phyloP scores from a whole-genome alignment of 2,888 invertebrate species.

The Eristalinus sepulchralis region DNA sequence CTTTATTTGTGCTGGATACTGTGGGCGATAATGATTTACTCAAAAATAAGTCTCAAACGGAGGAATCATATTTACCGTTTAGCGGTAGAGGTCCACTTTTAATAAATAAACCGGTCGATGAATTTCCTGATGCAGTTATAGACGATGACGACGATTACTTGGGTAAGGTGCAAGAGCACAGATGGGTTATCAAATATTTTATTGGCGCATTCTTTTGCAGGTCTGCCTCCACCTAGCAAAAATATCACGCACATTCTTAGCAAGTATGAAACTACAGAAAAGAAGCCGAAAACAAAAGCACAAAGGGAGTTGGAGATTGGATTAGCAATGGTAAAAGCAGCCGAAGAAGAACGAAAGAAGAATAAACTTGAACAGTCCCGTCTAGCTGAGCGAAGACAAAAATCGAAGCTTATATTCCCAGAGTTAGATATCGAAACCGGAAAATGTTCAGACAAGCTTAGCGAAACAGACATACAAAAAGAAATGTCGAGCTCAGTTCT shows the following conservation, averaged over 20 bases:
- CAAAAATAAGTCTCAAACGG: constrained; percentile 16
- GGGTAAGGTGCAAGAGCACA: constrained; percentile 16
- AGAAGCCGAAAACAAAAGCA: constrained; percentile 58
- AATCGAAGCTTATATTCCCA: constrained; percentile 70
- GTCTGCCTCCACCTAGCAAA: constrained; percentile 73
- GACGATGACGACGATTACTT: constrained; percentile 73
- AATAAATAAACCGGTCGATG: constrained; percentile 40
- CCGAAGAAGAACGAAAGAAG: constrained; percentile 65
- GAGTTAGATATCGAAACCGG: constrained; percentile 73
- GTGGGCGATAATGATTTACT: constrained; percentile 76
- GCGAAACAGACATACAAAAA: constrained; percentile 72
- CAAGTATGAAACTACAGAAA: constrained; percentile 48
- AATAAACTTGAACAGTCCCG: not conserved
- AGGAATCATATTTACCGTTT: not conserved
- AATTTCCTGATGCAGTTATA: constrained; percentile 64
- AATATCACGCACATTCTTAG: constrained; percentile 73
- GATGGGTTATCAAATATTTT: constrained; percentile 6
- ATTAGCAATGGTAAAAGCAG: constrained; percentile 72
- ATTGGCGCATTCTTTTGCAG: constrained; percentile 63
- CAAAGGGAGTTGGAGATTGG: constrained; percentile 72
- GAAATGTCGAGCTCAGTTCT: constrained; percentile 73
- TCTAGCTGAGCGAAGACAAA: constrained; percentile 29
- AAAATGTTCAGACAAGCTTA: constrained; percentile 67
- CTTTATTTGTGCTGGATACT: constrained; percentile 77
- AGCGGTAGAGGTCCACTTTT: constrained; percentile 22